These are phyloP conservation scores for Euleptes europaea DNA, from an alignment of 2,113 vertebrate species.

Conservation along the genomic window DNA sequence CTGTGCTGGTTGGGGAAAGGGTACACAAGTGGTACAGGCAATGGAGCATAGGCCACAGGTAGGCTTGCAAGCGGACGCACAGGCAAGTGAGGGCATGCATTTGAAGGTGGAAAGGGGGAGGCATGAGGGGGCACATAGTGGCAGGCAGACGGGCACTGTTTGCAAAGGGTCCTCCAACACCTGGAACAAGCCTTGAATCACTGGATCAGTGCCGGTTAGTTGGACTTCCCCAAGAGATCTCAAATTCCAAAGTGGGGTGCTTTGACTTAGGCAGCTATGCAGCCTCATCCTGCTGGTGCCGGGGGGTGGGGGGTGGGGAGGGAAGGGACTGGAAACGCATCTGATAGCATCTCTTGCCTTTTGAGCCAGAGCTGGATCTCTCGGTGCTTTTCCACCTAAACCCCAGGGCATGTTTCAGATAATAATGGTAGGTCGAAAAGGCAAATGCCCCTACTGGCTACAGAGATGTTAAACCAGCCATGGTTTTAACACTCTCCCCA, in stretches of 20 bases:
- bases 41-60: no score
- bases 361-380: background rate
- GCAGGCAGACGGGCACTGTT: no score
- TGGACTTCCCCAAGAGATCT: background rate
- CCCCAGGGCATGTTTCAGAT: background rate
- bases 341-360: background rate
- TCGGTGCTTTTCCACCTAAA: background rate
- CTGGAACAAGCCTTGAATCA: no score
- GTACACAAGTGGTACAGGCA: no score
- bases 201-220: background rate
- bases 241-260: background rate
- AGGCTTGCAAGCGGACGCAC: no score
- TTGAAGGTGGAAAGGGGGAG: no score
- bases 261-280: background rate
- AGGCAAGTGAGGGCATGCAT: no score
- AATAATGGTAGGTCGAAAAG: background rate
- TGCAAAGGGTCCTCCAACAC: no score
- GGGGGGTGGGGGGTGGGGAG: background rate
- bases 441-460: conserved; percentile 5
- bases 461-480: conserved; percentile 1
- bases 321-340: background rate
- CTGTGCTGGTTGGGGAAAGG: no score
- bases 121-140: no score
- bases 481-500: conserved; percentile 23
- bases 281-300: background rate